These are phyloP conservation scores for Lissocephala sabroskyi DNA, from an alignment of 2,888 invertebrate species.

Conservation along the genomic window DNA sequence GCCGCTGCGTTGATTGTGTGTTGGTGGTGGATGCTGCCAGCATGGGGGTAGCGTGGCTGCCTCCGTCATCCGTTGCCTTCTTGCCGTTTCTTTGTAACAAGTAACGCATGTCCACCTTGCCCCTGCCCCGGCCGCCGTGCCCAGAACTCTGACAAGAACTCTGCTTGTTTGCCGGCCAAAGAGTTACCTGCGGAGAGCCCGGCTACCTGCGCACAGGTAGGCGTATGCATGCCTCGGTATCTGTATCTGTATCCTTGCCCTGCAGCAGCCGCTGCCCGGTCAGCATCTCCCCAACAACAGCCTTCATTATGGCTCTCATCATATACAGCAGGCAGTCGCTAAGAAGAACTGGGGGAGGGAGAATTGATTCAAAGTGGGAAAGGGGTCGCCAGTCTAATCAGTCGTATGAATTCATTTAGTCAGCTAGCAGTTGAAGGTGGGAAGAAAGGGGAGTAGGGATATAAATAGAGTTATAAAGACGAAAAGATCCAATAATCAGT, in stretches of 20 bases:
- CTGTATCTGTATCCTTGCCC: constrained; percentile 12
- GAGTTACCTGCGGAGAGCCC: constrained; percentile 40
- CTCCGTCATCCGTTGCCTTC: constrained; percentile 31
- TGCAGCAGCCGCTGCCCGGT: neutral
- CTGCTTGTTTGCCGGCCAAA: constrained; percentile 43
- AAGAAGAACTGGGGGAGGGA: too few relatives aligned
- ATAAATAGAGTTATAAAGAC: too few relatives aligned
- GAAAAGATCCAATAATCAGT: too few relatives aligned
- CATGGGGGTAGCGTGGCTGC: constrained; percentile 29
- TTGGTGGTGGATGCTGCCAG: constrained; percentile 14
- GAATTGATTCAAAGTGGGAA: too few relatives aligned
- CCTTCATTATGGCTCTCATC: constrained; percentile 32
- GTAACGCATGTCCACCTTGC: constrained; percentile 50
- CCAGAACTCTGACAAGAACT: too few relatives aligned
- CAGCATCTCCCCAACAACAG: neutral
- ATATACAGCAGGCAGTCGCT: too few relatives aligned
- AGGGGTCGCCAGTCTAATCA: too few relatives aligned
- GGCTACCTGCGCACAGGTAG: constrained; percentile 56
- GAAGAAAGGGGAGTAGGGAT: neutral
- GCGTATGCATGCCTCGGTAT: constrained; percentile 38
- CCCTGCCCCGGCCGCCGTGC: too few relatives aligned
- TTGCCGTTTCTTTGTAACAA: constrained; percentile 53
- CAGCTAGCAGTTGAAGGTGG: neutral
- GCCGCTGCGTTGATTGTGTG: too few relatives aligned
- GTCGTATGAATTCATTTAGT: too few relatives aligned